A percentile compares a stretch with the other conserved stretches of the same genome.
These are phyloP conservation scores for Amblyraja radiata DNA, from an alignment of 2,797 vertebrate species.

Conservation along the genomic window DNA sequence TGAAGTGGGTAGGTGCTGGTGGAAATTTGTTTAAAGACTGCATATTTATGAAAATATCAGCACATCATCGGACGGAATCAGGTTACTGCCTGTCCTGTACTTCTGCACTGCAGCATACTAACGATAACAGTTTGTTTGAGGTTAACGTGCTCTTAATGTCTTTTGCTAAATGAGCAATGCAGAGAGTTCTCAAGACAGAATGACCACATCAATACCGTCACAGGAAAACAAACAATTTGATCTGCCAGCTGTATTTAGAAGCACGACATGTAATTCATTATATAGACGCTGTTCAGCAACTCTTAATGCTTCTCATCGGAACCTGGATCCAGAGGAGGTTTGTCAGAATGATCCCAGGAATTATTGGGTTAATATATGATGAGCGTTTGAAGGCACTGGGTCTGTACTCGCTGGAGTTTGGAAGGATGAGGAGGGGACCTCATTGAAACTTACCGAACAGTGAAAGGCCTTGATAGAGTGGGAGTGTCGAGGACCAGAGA, in stretches of 20 bases:
- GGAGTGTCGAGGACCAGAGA: too few species aligned
- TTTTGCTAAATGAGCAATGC: neutral
- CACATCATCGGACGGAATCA: neutral
- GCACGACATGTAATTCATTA: neutral
- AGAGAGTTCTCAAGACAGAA: neutral
- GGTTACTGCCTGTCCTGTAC: neutral
- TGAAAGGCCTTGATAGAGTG: too few species aligned
- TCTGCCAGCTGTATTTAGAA: neutral
- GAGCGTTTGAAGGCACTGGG: too few species aligned
- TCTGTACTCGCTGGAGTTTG: too few species aligned
- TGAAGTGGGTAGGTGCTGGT: neutral
- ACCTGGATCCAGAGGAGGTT: too few species aligned
- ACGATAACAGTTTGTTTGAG: neutral
- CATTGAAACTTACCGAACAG: too few species aligned
- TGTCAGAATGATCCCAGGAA: too few species aligned
- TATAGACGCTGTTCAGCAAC: neutral
- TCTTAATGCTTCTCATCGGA: neutral
- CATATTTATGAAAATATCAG: neutral
- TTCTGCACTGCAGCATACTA: neutral
- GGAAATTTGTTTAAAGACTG: neutral
- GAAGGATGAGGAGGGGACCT: too few species aligned
- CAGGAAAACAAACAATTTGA: constrained; percentile 10
- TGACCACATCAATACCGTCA: neutral
- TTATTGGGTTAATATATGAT: too few species aligned
- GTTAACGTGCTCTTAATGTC: neutral